These are phyloP conservation scores for Macroglossus sobrinus DNA, from an alignment of 2,113 vertebrate genomes.

Conservation along the genomic window DNA sequence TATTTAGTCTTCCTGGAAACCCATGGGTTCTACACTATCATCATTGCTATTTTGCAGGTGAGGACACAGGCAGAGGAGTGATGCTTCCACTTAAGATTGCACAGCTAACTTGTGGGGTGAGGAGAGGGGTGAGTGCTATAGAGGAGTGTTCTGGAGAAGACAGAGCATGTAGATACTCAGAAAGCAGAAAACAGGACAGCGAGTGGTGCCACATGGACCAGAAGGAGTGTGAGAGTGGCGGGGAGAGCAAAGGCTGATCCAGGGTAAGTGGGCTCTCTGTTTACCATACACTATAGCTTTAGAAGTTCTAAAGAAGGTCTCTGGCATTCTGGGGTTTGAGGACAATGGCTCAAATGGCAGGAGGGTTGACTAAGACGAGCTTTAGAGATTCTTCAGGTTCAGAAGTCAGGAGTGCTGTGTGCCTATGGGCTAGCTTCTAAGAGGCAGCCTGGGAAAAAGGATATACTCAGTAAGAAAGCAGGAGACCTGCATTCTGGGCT, in stretches of 20 bases:
- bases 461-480: rapidly evolving
- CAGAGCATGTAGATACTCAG: neutral
- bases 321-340: neutral
- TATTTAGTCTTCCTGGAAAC: too few relatives aligned
- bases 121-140: neutral
- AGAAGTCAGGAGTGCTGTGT: neutral
- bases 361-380: neutral
- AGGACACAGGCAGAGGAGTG: neutral
- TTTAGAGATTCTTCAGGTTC: neutral
- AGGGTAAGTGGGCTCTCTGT: neutral
- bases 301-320: neutral
- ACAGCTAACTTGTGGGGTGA: rapidly evolving
- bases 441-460: too few relatives aligned
- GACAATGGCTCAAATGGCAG: neutral
- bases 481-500: neutral
- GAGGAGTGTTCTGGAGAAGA: neutral
- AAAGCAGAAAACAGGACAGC: neutral
- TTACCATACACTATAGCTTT: too few relatives aligned
- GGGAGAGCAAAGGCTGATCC: neutral
- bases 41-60: neutral
- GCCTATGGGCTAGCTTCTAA: neutral
- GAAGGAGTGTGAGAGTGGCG: neutral
- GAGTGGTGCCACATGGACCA: neutral
- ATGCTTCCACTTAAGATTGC: neutral
- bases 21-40: rapidly evolving